phyloP scores from a whole-genome alignment of 2,113 vertebrate genomes.

The Stictonetta naevosa region DNA sequence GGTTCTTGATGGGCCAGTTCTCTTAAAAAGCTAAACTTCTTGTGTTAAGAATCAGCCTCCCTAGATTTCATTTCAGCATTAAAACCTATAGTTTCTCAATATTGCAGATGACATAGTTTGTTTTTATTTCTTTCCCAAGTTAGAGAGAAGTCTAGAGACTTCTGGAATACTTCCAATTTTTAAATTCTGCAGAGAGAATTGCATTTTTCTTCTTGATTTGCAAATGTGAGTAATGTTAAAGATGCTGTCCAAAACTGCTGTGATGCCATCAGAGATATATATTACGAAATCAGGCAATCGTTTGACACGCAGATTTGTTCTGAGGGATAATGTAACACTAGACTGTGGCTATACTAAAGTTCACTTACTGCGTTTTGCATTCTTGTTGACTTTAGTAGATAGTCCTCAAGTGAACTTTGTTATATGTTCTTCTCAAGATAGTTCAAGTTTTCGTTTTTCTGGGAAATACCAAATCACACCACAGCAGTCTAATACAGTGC shows the following conservation, averaged over 20 bases:
- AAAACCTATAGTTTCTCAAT: background rate
- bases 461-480: background rate
- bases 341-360: background rate
- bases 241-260: background rate
- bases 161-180: background rate
- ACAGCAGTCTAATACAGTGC: background rate
- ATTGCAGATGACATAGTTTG: background rate
- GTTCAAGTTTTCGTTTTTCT: background rate
- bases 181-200: background rate
- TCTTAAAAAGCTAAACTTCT: background rate
- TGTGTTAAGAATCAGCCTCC: rapidly evolving
- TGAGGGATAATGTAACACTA: background rate
- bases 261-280: background rate
- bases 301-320: background rate
- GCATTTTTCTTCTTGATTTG: background rate
- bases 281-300: background rate
- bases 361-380: background rate
- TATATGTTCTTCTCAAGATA: background rate
- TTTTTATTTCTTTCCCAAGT: background rate
- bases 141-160: background rate
- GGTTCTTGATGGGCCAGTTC: background rate
- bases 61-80: background rate
- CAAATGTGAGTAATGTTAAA: background rate
- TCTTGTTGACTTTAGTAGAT: background rate
- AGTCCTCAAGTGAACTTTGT: background rate